phyloP scores from a whole-genome alignment of 2,888 invertebrate species.

The Ophion obscuratus region DNA sequence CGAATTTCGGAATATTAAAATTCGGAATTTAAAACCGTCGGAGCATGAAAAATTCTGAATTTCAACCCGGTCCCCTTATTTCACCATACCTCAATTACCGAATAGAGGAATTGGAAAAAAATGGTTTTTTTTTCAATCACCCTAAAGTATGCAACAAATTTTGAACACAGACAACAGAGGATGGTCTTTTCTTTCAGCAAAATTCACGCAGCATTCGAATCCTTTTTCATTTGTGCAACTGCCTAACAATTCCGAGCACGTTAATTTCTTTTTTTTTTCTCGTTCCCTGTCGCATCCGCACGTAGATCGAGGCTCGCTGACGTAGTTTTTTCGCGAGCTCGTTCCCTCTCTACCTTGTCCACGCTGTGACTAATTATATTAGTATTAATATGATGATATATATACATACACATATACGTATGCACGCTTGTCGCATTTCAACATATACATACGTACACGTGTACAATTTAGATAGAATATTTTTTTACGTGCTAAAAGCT shows the following conservation, averaged over 20 bases:
- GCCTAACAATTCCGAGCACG: conserved; percentile 43
- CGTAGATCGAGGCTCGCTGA: conserved; percentile 61
- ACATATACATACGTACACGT: conserved; percentile 1
- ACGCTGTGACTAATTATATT: not conserved
- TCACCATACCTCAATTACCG: no score
- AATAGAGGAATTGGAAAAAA: no score
- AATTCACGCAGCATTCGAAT: conserved; percentile 62
- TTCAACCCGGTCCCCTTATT: no score
- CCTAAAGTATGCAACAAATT: no score
- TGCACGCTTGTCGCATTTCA: not conserved
- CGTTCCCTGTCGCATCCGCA: conserved; percentile 65
- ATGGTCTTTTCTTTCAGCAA: conserved; percentile 48
- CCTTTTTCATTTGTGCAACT: conserved; percentile 14
- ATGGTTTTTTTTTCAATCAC: no score
- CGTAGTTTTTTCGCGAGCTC: conserved; percentile 46
- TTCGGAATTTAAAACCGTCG: no score
- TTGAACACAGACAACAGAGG: no score
- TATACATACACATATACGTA: conserved; percentile 16
- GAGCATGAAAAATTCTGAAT: no score
- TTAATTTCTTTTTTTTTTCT: conserved; percentile 34
- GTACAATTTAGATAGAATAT: conserved; percentile 44
- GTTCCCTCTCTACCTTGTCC: conserved; percentile 4
- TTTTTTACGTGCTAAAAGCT: conserved; percentile 42
- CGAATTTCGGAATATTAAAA: no score
- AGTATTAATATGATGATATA: conserved; percentile 25